Evolutionary conservation across 2,797 vertebrate genomes (phyloP), one percentile per base, ranked within the genome.

Genomic region (Lepus townsendii): DNA sequence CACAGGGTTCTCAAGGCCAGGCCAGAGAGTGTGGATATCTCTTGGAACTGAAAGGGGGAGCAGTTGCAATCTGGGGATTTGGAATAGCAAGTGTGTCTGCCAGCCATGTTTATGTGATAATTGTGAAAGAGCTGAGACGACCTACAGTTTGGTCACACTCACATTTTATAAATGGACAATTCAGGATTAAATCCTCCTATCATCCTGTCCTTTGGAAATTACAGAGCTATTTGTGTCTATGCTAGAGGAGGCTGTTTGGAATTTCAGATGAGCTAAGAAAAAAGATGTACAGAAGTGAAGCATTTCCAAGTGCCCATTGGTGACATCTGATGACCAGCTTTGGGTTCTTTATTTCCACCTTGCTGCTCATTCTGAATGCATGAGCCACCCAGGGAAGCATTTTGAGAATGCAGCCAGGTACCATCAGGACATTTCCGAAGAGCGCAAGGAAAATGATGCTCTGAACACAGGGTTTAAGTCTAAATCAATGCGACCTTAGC

Each of bases 181-280:
- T 88, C 78, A 93, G 57, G 22, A 87, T 76, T 75, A 82, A 83
- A 94, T 88, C 52, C 57, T 62, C 19, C 68, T 83, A 30, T 72
- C 69, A 54, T 57, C 87, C 72, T 63, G 22, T 35, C 38, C 80
- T 60, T 75, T 83, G 77, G 10, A 75, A 90, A 95, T 69, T 50
- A 42, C 32, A 82, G 84, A 50, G 57, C 90, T 88, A 84, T 95
- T 94, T 88, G 35, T 72, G n/a, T 77, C 88, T 83, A 22, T 65
- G 27, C 47, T 71, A n/a, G 32, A 91, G 50, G n/a, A 90, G 26
- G 24, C n/a, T 35, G 14, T 76, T 87, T 76, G 62, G 52, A 83
- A 83, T 90, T 96, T 95, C 65, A 65, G 78, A 88, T 83, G 66
- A 90, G 82, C n/a, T 27, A 63, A 79, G 20, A 27, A 73, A 84